Conservation (phyloP, 2,797 vertebrate species). For the Phalanger gymnotis region DNA sequence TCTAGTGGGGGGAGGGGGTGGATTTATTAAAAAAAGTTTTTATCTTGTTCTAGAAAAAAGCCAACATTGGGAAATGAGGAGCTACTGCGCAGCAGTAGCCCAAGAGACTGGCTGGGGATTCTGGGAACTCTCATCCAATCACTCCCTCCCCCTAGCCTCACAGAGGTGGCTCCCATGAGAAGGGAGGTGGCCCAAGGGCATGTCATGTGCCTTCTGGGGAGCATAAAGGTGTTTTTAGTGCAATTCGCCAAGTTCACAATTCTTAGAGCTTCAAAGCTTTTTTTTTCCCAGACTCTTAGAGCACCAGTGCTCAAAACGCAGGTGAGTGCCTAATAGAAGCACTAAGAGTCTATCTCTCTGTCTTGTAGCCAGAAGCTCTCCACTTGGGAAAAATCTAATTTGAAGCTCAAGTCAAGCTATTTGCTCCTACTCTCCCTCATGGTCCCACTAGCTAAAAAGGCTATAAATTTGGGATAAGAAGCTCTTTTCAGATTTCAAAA, state of each 20-base stretch:
- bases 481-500: not conserved
- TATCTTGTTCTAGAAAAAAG: slow-evolving; percentile 79
- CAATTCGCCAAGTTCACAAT: not conserved
- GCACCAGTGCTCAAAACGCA: not conserved
- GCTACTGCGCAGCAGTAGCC: slow-evolving; percentile 73
- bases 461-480: slow-evolving; percentile 15
- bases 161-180: not conserved
- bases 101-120: slow-evolving; percentile 18
- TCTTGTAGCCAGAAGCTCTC: not conserved
- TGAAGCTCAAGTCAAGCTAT: not conserved
- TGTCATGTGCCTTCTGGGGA: not conserved
- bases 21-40: slow-evolving; percentile 79
- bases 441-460: not conserved
- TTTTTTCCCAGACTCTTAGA: not conserved
- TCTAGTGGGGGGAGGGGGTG: slow-evolving; percentile 53
- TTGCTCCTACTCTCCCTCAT: not conserved
- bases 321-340: not conserved
- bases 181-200: not conserved
- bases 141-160: not conserved
- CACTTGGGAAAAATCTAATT: not conserved
- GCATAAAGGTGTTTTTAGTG: not conserved
- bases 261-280: not conserved
- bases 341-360: not conserved
- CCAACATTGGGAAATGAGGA: slow-evolving; percentile 77
- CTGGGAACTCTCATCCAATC: not conserved